Evolutionary conservation across 2,113 vertebrate species (phyloP).

Genomic region (Forbesichthys papilliferus): DNA sequence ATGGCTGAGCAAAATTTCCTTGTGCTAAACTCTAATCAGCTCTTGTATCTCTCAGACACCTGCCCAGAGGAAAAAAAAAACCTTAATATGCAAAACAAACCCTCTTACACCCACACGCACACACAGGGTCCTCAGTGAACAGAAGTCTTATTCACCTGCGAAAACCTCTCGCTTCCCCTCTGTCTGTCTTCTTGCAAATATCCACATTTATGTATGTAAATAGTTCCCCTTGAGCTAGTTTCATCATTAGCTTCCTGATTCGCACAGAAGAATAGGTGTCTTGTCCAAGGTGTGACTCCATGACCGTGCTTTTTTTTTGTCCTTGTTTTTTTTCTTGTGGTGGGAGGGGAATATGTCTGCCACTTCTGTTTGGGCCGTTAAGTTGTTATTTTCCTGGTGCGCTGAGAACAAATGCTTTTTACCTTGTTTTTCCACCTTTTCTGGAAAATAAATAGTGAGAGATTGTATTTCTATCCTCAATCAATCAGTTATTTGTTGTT

Average conservation of each 20-base stretch:
- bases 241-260: constrained; percentile 71
- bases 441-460: too few species aligned
- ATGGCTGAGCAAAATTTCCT: constrained; percentile 80
- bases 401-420: not conserved
- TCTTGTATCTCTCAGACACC: constrained; percentile 78
- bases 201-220: constrained; percentile 80
- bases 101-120: constrained; percentile 28
- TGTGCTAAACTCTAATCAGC: constrained; percentile 77
- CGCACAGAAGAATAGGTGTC: constrained; percentile 51
- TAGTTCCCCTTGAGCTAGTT: constrained; percentile 64
- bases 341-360: not conserved
- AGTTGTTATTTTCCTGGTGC: constrained; percentile 12
- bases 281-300: constrained; percentile 52
- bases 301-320: not conserved
- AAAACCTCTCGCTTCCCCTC: constrained; percentile 57
- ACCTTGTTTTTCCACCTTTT: too few species aligned
- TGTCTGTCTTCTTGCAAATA: constrained; percentile 77
- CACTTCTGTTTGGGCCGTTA: not conserved
- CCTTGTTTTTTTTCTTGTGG: not conserved
- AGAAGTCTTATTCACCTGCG: constrained; percentile 77
- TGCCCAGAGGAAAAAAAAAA: constrained; percentile 71
- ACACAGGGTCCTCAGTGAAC: constrained; percentile 68
- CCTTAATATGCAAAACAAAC: constrained; percentile 78
- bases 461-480: too few species aligned
- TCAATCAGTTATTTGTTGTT: too few species aligned